Evolutionary conservation across 2,888 invertebrate species (phyloP), one percentile per base, ranked within the genome.

Genomic region (Andricus quercusramuli): DNA sequence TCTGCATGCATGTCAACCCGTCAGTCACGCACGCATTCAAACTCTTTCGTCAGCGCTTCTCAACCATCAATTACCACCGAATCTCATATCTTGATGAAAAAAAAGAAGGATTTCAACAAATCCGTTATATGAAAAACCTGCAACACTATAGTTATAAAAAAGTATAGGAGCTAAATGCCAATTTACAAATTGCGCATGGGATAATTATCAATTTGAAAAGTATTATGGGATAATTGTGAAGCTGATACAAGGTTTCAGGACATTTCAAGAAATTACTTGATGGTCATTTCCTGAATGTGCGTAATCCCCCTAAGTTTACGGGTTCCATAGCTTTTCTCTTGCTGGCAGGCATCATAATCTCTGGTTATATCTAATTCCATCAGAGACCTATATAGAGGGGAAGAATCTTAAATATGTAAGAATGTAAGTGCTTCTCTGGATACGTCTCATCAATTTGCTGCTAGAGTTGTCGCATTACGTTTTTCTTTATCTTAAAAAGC

Each of bases 1-100:
- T 74, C 51, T 74, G 32, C 51, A 70, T 32, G 51, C 51, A 74
- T 74, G 56, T 74, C 74, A 56, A 74, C 51, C 56, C n/a, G 56
- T 74, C 74, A 74, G 66, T 67, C 66, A 67, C 51, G 17, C 29
- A 56, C 29, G 47, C 25, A 51, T 74, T 74, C 29, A 74, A 29
- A n/a, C 70, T 74, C 70, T 74, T 74, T 74, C 51, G 56, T 74
- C 74, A 74, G 74, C 29, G 29, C 47, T 51, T 74, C 74, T 74
- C 51, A 56, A 74, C 29, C 29, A 32, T 56, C 51, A 56, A 74
- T 74, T 74, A 74, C 56, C 56, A n/a, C 9, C 13, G 25, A 15
- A 25, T 67, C 66, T 37, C n/a, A n/a, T 9, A 41, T 67, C 62
- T 22, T 25, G 25, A 25, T 67, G 41, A 67, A 67, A 67, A 37